Base-by-base conservation (phyloP, 2,888 invertebrate genomes). In the Melieria crassipennis region DNA sequence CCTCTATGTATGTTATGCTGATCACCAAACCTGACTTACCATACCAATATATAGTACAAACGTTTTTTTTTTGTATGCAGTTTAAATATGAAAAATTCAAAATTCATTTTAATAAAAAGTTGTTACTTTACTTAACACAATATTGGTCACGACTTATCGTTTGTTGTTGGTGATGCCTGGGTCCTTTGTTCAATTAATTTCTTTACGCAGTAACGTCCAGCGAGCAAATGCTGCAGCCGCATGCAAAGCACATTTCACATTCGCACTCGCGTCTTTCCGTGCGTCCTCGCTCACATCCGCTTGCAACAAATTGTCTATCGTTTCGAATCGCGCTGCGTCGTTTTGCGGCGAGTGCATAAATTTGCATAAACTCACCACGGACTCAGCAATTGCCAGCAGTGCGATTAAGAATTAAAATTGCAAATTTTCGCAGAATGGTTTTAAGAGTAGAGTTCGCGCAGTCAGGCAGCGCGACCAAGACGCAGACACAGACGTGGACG, bases 361-460 rank as follows among this genome's bases (percentile, higher is more conserved):
- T 68, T 68, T 68, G 46, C 60, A 68, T 68, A 68, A 68, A 61
- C 60, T 68, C 60, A 60, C 57, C 60, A 68, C 30, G 60, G 56
- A 6, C 45, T 45, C 42, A 47, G 11, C 13, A 48, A 30, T 48
- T 9, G 16, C 9, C 7, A 30, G 45, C 13, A 45, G 60, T 61
- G 60, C 11, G 68, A 68, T 68, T 68, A 63, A 55, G 63, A 69
- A 69, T 69, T 69, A 69, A 69, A 69, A 69, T 69, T 69, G 69
- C 69, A 69, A 69, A 69, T 69, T 69, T 66, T 46, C 58, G 57
- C 16, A 47, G 66, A 66, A 66, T 66, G 66, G 30, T 30, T 30
- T 30, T 30, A 3, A 30, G 30, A 30, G 30, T 30, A 30, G 30
- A 30, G 30, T 30, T 16, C 16, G 16, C 30, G 30, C 3, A 30